These are phyloP conservation scores for Philopedon plagiatum DNA, from an alignment of 2,888 invertebrate species.

Conservation along the genomic window DNA sequence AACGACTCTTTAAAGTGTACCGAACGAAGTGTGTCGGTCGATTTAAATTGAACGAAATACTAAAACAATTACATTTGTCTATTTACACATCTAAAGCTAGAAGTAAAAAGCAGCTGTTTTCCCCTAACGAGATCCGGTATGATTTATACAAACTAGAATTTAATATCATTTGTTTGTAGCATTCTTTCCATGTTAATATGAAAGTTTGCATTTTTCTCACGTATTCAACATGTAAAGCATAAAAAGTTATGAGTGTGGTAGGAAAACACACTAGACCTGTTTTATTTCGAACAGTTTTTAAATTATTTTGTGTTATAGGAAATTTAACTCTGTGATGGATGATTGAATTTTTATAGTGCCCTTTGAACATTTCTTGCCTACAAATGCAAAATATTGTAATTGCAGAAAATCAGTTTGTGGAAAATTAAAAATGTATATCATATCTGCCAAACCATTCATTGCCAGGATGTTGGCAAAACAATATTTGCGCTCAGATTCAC, in stretches of 20 bases:
- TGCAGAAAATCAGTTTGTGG: no score
- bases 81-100: background rate
- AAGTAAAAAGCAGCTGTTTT: background rate
- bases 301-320: background rate
- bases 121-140: background rate
- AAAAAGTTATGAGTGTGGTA: slow-evolving; percentile 16
- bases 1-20: background rate
- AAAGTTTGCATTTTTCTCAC: slow-evolving; percentile 29
- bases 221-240: slow-evolving; percentile 35
- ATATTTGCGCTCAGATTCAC: no score
- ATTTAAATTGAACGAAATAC: background rate
- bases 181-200: slow-evolving; percentile 28
- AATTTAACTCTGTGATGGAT: no score
- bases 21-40: background rate
- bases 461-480: no score
- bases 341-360: no score
- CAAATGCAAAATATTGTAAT: no score
- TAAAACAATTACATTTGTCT: background rate
- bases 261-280: background rate
- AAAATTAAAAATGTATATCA: no score
- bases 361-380: no score
- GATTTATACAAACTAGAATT: slow-evolving; percentile 15
- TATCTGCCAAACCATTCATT: no score
- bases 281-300: slow-evolving; percentile 5
- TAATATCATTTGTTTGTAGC: slow-evolving; percentile 16